Evolutionary conservation across 2,113 vertebrate species (phyloP).

Genomic region (Cochlearius cochlearius): DNA sequence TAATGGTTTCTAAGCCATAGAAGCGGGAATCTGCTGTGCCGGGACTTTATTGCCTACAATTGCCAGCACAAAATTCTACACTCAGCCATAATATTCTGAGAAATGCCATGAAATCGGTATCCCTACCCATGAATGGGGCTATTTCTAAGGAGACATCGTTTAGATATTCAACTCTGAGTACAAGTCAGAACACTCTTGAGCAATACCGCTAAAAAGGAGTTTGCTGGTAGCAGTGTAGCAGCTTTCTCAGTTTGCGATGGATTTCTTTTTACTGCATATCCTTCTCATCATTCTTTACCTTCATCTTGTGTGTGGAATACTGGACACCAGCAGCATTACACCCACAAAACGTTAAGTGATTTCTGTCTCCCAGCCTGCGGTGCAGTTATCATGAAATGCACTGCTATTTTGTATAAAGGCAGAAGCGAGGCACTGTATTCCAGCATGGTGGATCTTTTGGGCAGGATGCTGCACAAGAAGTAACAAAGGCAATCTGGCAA

Average conservation of each 20-base stretch:
- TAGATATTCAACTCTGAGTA: not conserved
- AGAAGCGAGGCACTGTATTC: not conserved
- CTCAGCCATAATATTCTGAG: not conserved
- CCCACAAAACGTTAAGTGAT: not conserved
- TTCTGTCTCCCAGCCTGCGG: not conserved
- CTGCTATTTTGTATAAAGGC: not conserved
- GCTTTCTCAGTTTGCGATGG: not conserved
- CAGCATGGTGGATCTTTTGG: not conserved
- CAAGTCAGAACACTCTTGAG: not conserved
- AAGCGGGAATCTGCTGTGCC: not conserved
- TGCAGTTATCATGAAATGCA: not conserved
- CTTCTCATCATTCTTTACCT: not conserved
- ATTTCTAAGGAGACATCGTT: not conserved
- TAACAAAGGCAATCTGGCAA: not conserved
- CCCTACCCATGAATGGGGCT: not conserved
- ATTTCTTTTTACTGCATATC: not conserved
- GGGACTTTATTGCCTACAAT: accelerated
- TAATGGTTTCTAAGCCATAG: not conserved
- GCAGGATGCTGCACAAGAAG: not conserved
- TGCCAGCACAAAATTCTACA: not conserved
- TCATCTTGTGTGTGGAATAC: not conserved
- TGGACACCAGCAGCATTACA: not conserved
- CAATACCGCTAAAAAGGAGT: not conserved
- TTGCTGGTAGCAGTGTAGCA: not conserved
- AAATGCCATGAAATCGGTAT: not conserved